A percentile compares a stretch with the other conserved stretches of the same genome.
Evolutionary conservation across 2,797 vertebrate species (phyloP).

Genomic region (Tapirus indicus): DNA sequence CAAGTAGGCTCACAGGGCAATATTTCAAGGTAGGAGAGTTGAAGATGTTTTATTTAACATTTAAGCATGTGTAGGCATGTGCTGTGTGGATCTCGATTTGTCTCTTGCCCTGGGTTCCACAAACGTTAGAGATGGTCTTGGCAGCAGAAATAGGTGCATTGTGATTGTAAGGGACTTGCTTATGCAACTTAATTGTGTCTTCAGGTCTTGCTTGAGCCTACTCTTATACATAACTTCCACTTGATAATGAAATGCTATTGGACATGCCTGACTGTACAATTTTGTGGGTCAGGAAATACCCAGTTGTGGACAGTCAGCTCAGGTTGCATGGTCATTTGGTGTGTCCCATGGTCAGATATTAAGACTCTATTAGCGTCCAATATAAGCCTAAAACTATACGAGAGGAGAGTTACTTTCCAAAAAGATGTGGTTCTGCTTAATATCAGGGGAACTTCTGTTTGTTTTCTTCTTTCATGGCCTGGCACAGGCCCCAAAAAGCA

Average conservation of each 20-base stretch:
- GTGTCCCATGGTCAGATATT: neutral
- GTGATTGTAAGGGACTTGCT: neutral
- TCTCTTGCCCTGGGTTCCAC: neutral
- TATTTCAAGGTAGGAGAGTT: neutral
- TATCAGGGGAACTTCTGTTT: neutral
- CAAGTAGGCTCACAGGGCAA: neutral
- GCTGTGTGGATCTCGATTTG: neutral
- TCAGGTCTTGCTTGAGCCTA: neutral
- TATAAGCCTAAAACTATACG: neutral
- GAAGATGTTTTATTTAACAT: neutral
- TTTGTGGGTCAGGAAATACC: neutral
- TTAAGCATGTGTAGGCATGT: neutral
- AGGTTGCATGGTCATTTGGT: neutral
- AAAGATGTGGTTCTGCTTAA: neutral
- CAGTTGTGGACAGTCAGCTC: too few species aligned
- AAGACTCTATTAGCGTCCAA: neutral
- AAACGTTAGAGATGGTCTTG: neutral
- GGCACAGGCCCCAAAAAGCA: neutral
- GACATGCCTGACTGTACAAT: neutral
- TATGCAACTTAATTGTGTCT: neutral
- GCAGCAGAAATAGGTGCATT: neutral
- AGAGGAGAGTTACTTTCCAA: neutral
- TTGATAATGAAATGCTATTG: neutral
- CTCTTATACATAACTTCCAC: neutral
- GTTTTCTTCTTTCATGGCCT: neutral